Conservation (phyloP, 2,113 vertebrate genomes). For the Nicator chloris region DNA sequence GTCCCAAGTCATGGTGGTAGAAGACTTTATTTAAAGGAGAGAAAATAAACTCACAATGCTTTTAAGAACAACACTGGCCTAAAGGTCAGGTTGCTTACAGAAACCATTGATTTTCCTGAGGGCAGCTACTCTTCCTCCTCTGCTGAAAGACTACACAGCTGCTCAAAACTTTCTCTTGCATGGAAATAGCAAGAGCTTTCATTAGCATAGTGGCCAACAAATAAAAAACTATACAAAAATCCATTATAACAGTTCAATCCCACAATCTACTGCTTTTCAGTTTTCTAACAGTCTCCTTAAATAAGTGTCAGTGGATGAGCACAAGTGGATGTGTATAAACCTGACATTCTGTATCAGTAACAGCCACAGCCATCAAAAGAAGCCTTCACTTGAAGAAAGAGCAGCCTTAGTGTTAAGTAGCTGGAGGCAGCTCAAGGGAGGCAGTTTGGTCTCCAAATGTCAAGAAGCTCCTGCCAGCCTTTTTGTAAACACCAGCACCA, state of each 20-base stretch:
- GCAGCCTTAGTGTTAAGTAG: not conserved
- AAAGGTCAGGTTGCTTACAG: not conserved
- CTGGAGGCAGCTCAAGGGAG: not conserved
- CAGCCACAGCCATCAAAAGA: not conserved
- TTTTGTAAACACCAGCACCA: not conserved
- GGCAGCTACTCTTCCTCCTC: not conserved
- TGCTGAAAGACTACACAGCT: not conserved
- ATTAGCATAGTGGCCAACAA: not conserved
- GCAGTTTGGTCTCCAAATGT: not conserved
- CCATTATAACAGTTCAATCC: not conserved
- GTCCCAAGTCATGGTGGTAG: not conserved
- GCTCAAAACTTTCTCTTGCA: not conserved
- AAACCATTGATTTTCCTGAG: not conserved
- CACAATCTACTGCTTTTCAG: not conserved
- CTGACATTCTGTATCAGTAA: not conserved
- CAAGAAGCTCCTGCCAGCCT: conserved; percentile 59
- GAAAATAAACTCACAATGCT: not conserved
- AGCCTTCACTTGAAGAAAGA: not conserved
- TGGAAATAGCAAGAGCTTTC: not conserved
- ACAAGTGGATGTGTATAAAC: not conserved
- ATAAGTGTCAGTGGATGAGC: not conserved
- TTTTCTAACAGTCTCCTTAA: not conserved
- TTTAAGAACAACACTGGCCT: not conserved
- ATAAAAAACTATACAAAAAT: not conserved
- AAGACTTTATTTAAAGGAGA: conserved; percentile 35